Percentiles rank a stretch among this genome's conserved stretches.
phyloP scores from a whole-genome alignment of 2,888 invertebrate genomes.

The Zele albiditarsus region DNA sequence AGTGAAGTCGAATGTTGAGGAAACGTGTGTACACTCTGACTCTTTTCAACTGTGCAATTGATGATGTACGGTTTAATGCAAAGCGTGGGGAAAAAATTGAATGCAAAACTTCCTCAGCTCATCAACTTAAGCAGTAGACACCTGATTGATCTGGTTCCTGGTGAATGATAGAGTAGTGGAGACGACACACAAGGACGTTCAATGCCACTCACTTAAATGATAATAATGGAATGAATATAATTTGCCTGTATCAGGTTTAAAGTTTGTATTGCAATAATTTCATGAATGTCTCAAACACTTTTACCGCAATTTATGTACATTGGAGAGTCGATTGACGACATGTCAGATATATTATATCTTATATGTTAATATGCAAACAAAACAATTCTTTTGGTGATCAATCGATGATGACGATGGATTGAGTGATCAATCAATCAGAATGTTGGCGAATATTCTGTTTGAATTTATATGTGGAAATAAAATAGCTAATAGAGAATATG shows the following conservation, averaged over 20 bases:
- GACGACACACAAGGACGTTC: background rate
- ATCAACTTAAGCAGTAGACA: background rate
- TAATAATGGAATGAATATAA: too few species aligned
- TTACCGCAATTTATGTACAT: slow-evolving; percentile 19
- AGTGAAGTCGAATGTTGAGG: slow-evolving; percentile 5
- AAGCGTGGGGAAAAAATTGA: background rate
- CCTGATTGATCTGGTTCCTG: too few species aligned
- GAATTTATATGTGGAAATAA: background rate
- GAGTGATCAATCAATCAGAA: background rate
- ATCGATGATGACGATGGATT: background rate
- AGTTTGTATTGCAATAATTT: background rate
- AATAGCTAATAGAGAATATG: too few species aligned
- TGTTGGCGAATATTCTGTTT: background rate
- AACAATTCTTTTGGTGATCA: background rate
- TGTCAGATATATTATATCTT: background rate
- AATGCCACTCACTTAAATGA: too few species aligned
- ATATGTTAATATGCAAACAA: background rate
- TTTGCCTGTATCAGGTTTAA: background rate
- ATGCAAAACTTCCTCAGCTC: background rate
- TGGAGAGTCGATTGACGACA: background rate
- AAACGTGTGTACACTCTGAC: background rate
- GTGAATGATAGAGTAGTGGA: background rate
- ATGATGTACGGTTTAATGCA: background rate
- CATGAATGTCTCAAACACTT: background rate
- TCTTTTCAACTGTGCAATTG: background rate